These are phyloP conservation scores for Adelges cooleyi DNA, from an alignment of 1,140 invertebrate genomes.

Conservation along the genomic window DNA sequence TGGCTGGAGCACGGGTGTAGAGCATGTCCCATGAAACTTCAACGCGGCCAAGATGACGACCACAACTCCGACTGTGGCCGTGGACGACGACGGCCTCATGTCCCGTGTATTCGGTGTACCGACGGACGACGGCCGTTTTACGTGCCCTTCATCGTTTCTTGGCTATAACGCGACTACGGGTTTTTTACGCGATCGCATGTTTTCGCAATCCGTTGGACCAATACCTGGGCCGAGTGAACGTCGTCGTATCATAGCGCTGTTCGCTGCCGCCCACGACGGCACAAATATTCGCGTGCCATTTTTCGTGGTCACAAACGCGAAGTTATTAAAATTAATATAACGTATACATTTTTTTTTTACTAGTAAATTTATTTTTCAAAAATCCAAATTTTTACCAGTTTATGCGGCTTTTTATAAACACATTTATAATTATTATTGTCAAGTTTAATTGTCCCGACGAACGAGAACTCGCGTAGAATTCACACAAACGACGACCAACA, in stretches of 20 bases:
- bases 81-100: conserved; percentile 1
- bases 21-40: conserved; percentile 1
- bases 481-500: too few relatives aligned
- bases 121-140: background rate
- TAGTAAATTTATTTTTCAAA: too few relatives aligned
- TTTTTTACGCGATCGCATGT: conserved; percentile 16
- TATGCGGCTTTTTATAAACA: too few relatives aligned
- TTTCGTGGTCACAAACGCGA: too few relatives aligned
- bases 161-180: background rate
- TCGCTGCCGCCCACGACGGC: background rate
- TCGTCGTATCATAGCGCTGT: background rate
- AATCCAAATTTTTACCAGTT: too few relatives aligned
- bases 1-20: conserved; percentile 7
- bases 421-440: too few relatives aligned
- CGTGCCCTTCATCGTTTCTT: background rate
- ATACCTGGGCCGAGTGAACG: background rate
- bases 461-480: background rate
- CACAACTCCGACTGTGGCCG: background rate
- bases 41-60: background rate
- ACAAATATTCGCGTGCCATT: too few relatives aligned
- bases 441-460: too few relatives aligned
- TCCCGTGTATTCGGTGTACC: background rate
- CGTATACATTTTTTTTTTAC: too few relatives aligned
- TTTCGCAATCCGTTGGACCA: conserved; percentile 1
- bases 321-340: too few relatives aligned